Percentiles rank a stretch among this genome's conserved stretches.
These are phyloP conservation scores for Psettodes erumei DNA, from an alignment of 2,113 vertebrate genomes.

Conservation along the genomic window DNA sequence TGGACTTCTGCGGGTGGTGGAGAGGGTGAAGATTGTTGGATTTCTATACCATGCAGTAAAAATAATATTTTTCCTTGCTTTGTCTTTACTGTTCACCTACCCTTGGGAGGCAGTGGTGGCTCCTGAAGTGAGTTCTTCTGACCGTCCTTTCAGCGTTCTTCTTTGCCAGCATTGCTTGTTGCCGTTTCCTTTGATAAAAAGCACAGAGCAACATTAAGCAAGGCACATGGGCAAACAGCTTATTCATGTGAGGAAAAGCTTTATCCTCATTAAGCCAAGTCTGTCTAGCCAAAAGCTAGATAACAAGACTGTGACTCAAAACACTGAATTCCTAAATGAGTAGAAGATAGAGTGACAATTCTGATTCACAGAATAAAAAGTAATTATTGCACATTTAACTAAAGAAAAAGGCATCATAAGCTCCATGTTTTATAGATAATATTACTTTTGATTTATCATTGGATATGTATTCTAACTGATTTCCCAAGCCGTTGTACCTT, in stretches of 20 bases:
- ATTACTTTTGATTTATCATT: background rate
- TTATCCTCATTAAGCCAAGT: constrained; percentile 54
- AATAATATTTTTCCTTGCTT: background rate
- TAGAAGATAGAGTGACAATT: background rate
- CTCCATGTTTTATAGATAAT: background rate
- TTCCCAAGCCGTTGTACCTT: no score
- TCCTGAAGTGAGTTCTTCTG: constrained; percentile 77
- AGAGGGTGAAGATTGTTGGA: background rate
- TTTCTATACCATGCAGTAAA: background rate
- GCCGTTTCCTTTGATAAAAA: constrained; percentile 76
- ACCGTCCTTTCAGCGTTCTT: constrained; percentile 79
- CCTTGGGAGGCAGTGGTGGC: constrained; percentile 82
- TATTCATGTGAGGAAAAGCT: constrained; percentile 49
- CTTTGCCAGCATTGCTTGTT: constrained; percentile 76
- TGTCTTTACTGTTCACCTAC: constrained; percentile 56
- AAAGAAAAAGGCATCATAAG: background rate
- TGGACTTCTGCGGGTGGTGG: constrained; percentile 31
- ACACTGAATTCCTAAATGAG: background rate
- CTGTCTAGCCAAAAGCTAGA: constrained; percentile 30
- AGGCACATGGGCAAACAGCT: constrained; percentile 50
- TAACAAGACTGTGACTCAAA: background rate
- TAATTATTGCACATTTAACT: background rate
- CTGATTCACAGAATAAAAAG: background rate
- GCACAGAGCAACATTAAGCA: constrained; percentile 39
- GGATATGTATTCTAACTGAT: no score